A percentile compares a stretch with the other conserved stretches of the same genome.
Evolutionary conservation across 2,113 vertebrate species (phyloP).

Genomic region (Labrus mixtus): DNA sequence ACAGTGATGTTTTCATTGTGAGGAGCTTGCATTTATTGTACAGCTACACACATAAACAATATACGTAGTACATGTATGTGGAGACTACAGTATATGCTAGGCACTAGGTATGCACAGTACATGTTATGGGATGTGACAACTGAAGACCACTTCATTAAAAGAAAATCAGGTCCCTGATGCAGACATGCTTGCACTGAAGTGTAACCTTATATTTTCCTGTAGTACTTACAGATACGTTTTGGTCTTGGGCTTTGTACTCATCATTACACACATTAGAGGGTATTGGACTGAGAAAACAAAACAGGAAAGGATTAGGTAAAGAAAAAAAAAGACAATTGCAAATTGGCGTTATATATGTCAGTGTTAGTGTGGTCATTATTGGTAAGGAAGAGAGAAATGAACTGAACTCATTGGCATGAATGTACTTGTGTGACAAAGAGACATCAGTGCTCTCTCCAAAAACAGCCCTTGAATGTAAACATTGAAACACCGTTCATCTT

Average conservation of each 20-base stretch:
- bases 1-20: conserved; percentile 62
- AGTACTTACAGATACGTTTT: conserved; percentile 3
- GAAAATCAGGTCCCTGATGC: conserved; percentile 40
- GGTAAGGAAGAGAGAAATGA: conserved; percentile 7
- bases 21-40: conserved; percentile 55
- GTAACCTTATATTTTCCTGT: background rate
- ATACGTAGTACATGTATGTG: conserved; percentile 52
- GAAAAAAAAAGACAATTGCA: background rate
- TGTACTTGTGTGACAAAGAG: conserved; percentile 15
- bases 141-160: conserved; percentile 30
- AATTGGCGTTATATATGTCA: conserved; percentile 8
- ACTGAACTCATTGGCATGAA: background rate
- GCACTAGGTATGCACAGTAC: conserved; percentile 75
- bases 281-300: conserved; percentile 3
- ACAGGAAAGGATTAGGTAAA: background rate
- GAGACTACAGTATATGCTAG: conserved; percentile 65
- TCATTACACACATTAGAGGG: background rate
- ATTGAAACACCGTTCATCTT: conserved; percentile 4
- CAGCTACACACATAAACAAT: conserved; percentile 66
- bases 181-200: conserved; percentile 15
- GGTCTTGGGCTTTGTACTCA: conserved; percentile 3
- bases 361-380: background rate
- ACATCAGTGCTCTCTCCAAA: background rate
- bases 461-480: conserved; percentile 58
- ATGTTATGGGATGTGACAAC: conserved; percentile 39